These are phyloP conservation scores for Macrobrachium rosenbergii DNA, from an alignment of 1,140 invertebrate species.

Conservation along the genomic window DNA sequence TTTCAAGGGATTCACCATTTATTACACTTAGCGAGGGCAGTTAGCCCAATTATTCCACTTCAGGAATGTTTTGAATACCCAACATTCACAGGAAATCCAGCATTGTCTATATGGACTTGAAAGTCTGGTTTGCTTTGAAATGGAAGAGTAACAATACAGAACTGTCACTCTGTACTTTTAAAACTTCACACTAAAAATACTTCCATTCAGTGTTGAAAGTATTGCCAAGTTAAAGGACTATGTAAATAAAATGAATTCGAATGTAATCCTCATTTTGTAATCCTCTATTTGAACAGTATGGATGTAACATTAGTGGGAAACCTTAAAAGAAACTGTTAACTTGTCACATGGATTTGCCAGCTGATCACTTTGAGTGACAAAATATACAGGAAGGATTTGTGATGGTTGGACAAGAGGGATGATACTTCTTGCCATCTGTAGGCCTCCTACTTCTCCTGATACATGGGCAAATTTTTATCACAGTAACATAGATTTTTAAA, in stretches of 20 bases:
- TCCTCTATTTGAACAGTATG: no score
- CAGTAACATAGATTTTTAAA: conserved; percentile 31
- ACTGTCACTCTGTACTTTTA: neutral
- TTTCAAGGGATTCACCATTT: conserved; percentile 33
- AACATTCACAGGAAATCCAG: neutral
- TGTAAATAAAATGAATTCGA: no score
- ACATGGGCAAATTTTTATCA: conserved; percentile 31
- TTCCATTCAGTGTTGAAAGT: neutral
- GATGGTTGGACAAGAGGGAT: neutral
- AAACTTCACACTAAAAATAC: neutral
- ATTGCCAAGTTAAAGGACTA: no score
- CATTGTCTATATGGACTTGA: conserved; percentile 11
- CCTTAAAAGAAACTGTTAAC: no score
- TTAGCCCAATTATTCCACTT: conserved; percentile 27
- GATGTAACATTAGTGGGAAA: no score
- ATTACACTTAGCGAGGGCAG: conserved; percentile 38
- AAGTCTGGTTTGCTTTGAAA: neutral
- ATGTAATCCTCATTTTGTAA: no score
- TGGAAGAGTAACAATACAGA: neutral
- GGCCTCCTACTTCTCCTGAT: neutral
- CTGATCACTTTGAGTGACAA: neutral
- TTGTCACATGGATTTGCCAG: no score
- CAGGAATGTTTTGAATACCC: conserved; percentile 34
- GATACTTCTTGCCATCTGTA: neutral
- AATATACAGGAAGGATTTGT: neutral